phyloP scores from a whole-genome alignment of 2,113 vertebrate genomes.

The Brachypteracias leptosomus region DNA sequence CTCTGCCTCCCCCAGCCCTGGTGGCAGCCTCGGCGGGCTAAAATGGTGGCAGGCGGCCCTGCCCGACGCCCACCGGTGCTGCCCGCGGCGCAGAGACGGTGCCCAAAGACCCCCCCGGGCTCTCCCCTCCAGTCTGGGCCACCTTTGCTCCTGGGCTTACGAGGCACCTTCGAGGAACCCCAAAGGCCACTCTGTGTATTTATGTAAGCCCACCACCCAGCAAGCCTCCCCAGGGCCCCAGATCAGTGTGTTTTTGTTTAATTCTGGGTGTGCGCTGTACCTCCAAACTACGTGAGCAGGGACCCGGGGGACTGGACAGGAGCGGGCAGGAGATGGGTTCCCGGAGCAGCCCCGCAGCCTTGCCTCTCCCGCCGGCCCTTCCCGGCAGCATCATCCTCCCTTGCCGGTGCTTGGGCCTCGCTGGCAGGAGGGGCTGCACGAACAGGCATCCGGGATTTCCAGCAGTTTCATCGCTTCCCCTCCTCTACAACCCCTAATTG shows the following conservation, averaged over 20 bases:
- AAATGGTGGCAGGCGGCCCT: neutral
- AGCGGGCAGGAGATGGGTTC: neutral
- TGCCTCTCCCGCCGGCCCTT: neutral
- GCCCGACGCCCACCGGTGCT: neutral
- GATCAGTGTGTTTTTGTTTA: too few relatives aligned
- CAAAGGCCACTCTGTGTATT: fast-evolving
- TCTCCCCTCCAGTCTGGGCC: neutral
- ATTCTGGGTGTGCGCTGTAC: neutral
- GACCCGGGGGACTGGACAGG: neutral
- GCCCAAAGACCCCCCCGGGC: neutral
- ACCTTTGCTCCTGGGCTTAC: fast-evolving
- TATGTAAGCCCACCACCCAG: neutral
- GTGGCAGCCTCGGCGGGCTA: neutral
- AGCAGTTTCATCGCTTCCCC: neutral
- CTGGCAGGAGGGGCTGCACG: neutral
- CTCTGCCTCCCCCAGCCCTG: too few relatives aligned
- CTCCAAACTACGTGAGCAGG: neutral
- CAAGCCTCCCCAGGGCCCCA: neutral
- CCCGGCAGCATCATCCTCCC: neutral
- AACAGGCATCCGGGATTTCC: neutral
- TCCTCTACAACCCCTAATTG: neutral
- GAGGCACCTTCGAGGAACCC: neutral
- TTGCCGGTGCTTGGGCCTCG: neutral
- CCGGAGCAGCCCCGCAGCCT: neutral
- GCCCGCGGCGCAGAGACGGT: neutral